Conservation (phyloP, 2,888 invertebrate species). For the Dryobota labecula region DNA sequence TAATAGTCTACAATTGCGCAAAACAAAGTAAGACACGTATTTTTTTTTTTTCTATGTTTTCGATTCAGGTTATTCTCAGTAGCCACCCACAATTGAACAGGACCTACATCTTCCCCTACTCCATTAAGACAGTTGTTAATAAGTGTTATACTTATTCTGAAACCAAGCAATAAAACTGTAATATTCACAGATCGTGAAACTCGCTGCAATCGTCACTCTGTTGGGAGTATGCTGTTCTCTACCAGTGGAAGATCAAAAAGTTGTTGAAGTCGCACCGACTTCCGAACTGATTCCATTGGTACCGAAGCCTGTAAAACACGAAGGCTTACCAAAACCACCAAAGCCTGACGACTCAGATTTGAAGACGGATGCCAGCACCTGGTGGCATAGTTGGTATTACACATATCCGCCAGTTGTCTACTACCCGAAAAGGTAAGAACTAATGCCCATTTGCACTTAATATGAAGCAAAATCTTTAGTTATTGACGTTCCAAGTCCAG, state of each 20-base stretch:
- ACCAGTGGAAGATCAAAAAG: conserved; percentile 36
- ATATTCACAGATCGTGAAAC: conserved; percentile 49
- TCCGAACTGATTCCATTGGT: not conserved
- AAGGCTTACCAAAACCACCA: conserved; percentile 7
- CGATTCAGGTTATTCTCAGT: not conserved
- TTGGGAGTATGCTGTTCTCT: conserved; percentile 47
- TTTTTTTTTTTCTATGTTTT: not conserved
- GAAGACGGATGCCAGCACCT: conserved; percentile 50
- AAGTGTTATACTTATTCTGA: not conserved
- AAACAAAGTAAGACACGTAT: not conserved
- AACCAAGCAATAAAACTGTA: not conserved
- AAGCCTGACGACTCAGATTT: conserved; percentile 41
- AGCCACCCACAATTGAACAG: not conserved
- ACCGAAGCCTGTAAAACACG: not conserved
- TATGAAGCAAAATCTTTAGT: too few species aligned
- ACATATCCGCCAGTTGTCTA: conserved; percentile 27
- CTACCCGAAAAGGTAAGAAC: conserved; percentile 29
- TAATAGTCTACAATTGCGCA: not conserved
- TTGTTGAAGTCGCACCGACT: not conserved
- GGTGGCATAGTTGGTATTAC: conserved; percentile 46
- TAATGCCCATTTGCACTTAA: not conserved
- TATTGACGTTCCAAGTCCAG: not conserved
- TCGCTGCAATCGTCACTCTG: conserved; percentile 33
- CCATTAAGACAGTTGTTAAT: not conserved
- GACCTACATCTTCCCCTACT: not conserved